Base-by-base conservation (phyloP, 2,888 invertebrate species). In the Philaethria dido region DNA sequence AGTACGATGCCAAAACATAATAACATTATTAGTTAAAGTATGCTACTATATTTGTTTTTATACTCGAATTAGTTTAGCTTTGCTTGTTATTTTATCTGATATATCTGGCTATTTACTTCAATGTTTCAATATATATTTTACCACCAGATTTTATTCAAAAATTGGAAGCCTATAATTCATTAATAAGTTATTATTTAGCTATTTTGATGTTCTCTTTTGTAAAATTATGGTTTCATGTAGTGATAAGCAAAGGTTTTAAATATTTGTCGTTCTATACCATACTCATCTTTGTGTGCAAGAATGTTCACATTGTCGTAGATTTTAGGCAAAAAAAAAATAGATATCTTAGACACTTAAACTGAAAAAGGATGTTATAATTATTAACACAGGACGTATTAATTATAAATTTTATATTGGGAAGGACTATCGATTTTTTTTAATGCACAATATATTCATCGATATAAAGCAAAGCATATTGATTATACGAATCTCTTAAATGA, bases 1-100 rank as follows among this genome's bases (percentile, higher is more conserved):
- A 39, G 50, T 52, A 33, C 57, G 25, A 42, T 57, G 57, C 59
- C 59, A 65, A 60, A 60, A 52, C 50, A 57, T 42, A 57, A 57
- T 57, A 57, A 57, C 42, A 42, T 22, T 42, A 57, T 39, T 39
- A 16, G 39, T 57, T 57, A 57, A 42, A 42, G 22, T 57, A 42
- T 20, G 18, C 52, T 54, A 20, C 20, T 16, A 36, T 36, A 55
- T 55, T 47, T 47, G 47, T 47, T 55, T 36, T 36, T 13, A 39
- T 9, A 55, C 20, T 55, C 8, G 18, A 55, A 18, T 36, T 36
- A 18, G 18, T 36, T 18, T 33, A 5, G 22, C n/a, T 48, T 48
- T 48, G 22, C 2, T 48, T 48, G 48, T 48, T 48, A 14, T 48
- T 48, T 22, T 22, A 48, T 22, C 22, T 48, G 22, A 48, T 36